These are phyloP conservation scores for Apodemia mormo DNA, from an alignment of 2,888 invertebrate genomes.

Conservation along the genomic window DNA sequence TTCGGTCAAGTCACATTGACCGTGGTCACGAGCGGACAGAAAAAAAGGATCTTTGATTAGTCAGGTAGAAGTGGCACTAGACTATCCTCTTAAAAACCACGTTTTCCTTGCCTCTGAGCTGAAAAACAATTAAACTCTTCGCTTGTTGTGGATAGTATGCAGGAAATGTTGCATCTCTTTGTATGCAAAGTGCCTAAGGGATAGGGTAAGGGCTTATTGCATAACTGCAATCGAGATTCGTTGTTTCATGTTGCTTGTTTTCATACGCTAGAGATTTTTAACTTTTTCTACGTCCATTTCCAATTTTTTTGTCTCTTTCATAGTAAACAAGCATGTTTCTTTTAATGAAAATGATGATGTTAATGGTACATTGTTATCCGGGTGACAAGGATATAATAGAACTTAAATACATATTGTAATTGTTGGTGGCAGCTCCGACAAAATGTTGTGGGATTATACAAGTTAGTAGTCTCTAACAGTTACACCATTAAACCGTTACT, in stretches of 20 bases:
- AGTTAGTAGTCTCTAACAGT: too few species aligned
- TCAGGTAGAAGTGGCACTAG: neutral
- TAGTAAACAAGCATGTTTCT: too few species aligned
- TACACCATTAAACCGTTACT: too few species aligned
- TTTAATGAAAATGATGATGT: too few species aligned
- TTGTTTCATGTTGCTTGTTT: neutral
- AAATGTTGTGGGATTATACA: too few species aligned
- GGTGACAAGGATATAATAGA: too few species aligned
- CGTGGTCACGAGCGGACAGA: too few species aligned
- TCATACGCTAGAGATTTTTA: neutral
- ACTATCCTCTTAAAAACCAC: conserved; percentile 49
- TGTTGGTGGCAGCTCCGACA: too few species aligned
- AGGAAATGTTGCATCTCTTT: conserved; percentile 61
- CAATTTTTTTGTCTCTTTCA: too few species aligned
- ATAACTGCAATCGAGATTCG: neutral
- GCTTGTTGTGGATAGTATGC: conserved; percentile 66
- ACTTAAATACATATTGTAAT: too few species aligned
- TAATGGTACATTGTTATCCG: too few species aligned
- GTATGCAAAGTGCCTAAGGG: conserved; percentile 48
- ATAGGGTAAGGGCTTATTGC: conserved; percentile 34
- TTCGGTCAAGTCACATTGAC: too few species aligned
- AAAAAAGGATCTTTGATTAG: neutral
- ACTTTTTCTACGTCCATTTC: neutral
- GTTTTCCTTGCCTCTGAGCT: conserved; percentile 63
- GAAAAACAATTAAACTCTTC: conserved; percentile 78